Evolutionary conservation across 2,888 invertebrate genomes (phyloP).

Genomic region (Acanthosepion esculentum): DNA sequence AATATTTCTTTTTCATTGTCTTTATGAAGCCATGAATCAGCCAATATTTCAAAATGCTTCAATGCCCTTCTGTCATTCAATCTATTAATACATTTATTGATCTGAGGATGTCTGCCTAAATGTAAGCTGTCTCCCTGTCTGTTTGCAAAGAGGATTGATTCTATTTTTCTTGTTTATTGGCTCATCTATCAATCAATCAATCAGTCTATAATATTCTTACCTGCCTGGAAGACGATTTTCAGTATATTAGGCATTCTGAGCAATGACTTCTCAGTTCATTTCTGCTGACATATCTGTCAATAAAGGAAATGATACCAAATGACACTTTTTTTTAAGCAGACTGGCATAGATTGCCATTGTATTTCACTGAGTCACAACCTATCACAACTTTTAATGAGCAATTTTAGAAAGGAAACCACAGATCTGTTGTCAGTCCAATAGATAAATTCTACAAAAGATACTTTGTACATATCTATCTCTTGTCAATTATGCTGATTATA

Average conservation of each 20-base stretch:
- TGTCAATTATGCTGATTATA: no score
- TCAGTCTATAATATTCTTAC: background rate
- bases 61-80: background rate
- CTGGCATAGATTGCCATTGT: background rate
- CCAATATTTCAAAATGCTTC: background rate
- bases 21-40: background rate
- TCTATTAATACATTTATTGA: slow-evolving; percentile 1
- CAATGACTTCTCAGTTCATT: background rate
- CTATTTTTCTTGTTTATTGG: background rate
- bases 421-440: no score
- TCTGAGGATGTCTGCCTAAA: background rate
- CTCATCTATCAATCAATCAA: background rate
- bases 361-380: background rate
- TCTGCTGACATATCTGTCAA: background rate
- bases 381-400: background rate
- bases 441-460: no score
- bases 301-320: background rate
- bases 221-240: background rate
- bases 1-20: background rate
- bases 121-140: background rate
- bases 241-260: background rate
- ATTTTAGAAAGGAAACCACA: background rate
- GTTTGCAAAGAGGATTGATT: slow-evolving; percentile 14
- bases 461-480: no score
- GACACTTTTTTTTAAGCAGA: background rate